These are phyloP conservation scores for Zoroaster sp. DNA, from an alignment of 53 echinoderm and acorn worm species.

Conservation along the genomic window DNA sequence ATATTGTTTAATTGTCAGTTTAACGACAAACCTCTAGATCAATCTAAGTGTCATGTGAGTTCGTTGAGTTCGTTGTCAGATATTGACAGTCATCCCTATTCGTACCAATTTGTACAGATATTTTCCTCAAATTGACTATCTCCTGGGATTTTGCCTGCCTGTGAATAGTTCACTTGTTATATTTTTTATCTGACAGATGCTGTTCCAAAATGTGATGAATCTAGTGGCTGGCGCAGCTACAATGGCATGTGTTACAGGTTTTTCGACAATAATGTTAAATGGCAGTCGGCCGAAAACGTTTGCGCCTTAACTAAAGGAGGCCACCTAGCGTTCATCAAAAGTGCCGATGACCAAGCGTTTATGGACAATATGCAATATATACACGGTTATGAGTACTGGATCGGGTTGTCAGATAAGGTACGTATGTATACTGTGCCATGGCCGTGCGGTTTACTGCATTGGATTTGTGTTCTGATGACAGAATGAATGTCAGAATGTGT, in stretches of 20 bases:
- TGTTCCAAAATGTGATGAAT: constrained; percentile 68
- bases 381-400: constrained; percentile 70
- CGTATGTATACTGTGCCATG: too few species aligned
- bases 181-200: not conserved
- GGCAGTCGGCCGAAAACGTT: constrained; percentile 66
- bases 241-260: constrained; percentile 80
- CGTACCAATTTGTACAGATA: not conserved
- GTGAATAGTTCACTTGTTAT: too few species aligned
- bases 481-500: too few species aligned
- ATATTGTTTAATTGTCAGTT: too few species aligned
- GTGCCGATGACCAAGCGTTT: constrained; percentile 71
- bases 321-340: constrained; percentile 72
- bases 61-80: too few species aligned
- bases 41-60: too few species aligned
- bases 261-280: constrained; percentile 52
- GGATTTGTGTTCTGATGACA: too few species aligned
- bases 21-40: too few species aligned
- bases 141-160: not conserved
- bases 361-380: constrained; percentile 70
- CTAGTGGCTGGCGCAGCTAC: constrained; percentile 76
- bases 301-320: constrained; percentile 65
- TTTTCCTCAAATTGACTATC: not conserved
- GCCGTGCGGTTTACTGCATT: too few species aligned
- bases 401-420: constrained; percentile 57
- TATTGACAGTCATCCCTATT: too few species aligned